Evolutionary conservation across 2,797 vertebrate genomes (phyloP).

Genomic region (Ctenochaetus hawaiiensis): DNA sequence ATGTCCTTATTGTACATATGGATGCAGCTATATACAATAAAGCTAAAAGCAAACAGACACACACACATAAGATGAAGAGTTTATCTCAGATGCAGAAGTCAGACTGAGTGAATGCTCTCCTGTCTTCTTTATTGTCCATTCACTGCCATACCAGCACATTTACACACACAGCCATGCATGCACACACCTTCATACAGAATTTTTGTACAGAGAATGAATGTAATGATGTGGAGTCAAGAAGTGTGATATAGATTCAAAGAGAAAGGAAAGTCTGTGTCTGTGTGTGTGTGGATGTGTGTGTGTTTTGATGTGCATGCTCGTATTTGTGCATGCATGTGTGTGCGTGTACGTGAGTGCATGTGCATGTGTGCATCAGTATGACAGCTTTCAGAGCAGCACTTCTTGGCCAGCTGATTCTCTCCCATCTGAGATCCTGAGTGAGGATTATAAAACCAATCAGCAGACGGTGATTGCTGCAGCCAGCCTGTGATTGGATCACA

Average conservation of each 20-base stretch:
- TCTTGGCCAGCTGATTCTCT: slow-evolving; percentile 79
- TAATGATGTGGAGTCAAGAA: slow-evolving; percentile 51
- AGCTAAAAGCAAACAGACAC: slow-evolving; percentile 10
- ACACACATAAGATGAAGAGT: slow-evolving; percentile 11
- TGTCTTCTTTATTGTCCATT: slow-evolving; percentile 44
- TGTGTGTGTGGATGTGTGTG: slow-evolving; percentile 3
- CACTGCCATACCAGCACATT: slow-evolving; percentile 26
- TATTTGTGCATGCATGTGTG: slow-evolving; percentile 13
- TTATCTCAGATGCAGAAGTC: slow-evolving; percentile 33
- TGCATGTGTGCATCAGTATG: slow-evolving; percentile 57
- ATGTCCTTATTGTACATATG: slow-evolving; percentile 12
- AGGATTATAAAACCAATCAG: slow-evolving; percentile 87
- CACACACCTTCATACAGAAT: slow-evolving; percentile 31
- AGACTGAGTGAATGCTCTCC: slow-evolving; percentile 27
- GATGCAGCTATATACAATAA: not conserved
- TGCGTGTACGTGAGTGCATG: not conserved
- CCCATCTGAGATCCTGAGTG: slow-evolving; percentile 82
- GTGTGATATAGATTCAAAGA: slow-evolving; percentile 56
- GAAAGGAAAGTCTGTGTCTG: slow-evolving; percentile 34
- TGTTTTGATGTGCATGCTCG: slow-evolving; percentile 2
- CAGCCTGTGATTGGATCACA: slow-evolving; percentile 80
- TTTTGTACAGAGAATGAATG: slow-evolving; percentile 58
- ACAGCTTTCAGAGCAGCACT: slow-evolving; percentile 66
- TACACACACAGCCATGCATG: slow-evolving; percentile 2
- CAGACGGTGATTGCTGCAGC: slow-evolving; percentile 82